Conservation (phyloP, 2,113 vertebrate species). For the Pseudonaja textilis region DNA sequence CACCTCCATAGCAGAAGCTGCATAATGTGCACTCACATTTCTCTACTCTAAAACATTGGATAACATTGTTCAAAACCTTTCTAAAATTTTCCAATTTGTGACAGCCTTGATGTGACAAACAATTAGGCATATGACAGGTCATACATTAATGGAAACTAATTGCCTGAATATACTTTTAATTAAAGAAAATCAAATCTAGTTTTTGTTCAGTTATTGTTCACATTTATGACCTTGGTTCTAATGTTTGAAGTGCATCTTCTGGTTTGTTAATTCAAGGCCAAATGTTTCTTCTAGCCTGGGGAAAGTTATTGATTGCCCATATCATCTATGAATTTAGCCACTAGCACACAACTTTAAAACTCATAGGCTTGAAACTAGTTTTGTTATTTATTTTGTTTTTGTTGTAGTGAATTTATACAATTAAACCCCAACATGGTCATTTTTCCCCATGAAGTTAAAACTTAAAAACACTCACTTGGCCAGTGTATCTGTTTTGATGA, state of each 20-base stretch:
- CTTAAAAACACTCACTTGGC: constrained; percentile 76
- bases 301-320: not conserved
- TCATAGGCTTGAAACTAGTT: not conserved
- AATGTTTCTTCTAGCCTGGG: not conserved
- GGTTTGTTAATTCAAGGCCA: not conserved
- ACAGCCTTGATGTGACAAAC: not conserved
- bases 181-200: not conserved
- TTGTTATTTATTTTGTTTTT: not conserved
- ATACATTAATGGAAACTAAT: not conserved
- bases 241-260: not conserved
- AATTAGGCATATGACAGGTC: not conserved
- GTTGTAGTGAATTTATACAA: not conserved
- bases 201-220: not conserved
- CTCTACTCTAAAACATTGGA: not conserved
- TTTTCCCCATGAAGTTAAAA: not conserved
- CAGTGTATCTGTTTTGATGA: constrained; percentile 84
- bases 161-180: not conserved
- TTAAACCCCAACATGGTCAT: not conserved
- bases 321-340: not conserved
- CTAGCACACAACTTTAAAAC: not conserved
- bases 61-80: not conserved
- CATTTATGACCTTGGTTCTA: not conserved
- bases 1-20: not conserved
- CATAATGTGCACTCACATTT: not conserved
- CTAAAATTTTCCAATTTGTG: not conserved